Base-by-base conservation (phyloP, 1,140 invertebrate genomes). In the Saccostrea glomerata region DNA sequence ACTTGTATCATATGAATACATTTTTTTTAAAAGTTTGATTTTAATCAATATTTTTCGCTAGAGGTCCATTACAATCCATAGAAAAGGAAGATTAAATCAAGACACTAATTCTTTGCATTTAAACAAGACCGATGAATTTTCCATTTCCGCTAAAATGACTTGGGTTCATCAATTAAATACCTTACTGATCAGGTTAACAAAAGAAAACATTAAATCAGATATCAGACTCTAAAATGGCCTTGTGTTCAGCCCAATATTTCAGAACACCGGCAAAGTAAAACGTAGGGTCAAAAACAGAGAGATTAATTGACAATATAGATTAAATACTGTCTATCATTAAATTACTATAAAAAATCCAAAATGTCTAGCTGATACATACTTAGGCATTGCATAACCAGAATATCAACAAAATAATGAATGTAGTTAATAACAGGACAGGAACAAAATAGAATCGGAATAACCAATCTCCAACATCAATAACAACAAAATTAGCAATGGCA, bases 11-110 rank as follows among this genome's bases (percentile, higher is more conserved):
- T 40, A 77, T 77, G 70, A 77, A 77, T 36, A 30, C 70, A 77
- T 77, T 77, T 73, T 36, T 77, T 47, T 47, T 47, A 3, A 47
- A 36, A 30, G 23, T 77, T 77, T 30, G 70, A 77, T 77, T 77
- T 77, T 77, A 77, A 77, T 77, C 70, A 77, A 36, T 77, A 77
- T 25, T 77, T 77, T 77, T 30, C 70, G 25, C 70, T 77, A 25
- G 23, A 15, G 13, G 70, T 77, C 70, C 70, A 77, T 77, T 77
- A 77, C 70, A 77, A 77, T 77, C 70, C 70, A 77, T 25, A 25
- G 70, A 77, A 25, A 30, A 77, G 70, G 70, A 36, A 77, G 70
- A 77, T 77, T 77, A 30, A 77, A 77, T 36, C 70, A 77, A 77
- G 23, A 30, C 70, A 30, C 30, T 77, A 77, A 77, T 77, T 77